Base-by-base conservation (phyloP, 2,888 invertebrate genomes). In the Chaetogeoica ovagalla region DNA sequence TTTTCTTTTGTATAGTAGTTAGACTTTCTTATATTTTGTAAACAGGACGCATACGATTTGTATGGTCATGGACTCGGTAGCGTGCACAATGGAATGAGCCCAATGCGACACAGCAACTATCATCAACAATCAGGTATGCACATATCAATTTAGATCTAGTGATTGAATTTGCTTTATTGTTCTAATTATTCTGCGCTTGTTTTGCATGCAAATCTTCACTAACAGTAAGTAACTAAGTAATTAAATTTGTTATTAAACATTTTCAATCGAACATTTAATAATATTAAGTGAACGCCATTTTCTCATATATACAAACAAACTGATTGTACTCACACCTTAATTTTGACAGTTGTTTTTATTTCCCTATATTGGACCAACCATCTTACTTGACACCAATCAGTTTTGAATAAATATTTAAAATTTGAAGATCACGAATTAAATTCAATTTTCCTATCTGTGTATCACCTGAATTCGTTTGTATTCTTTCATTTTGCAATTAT, bases 61-160 rank as follows among this genome's bases (percentile, higher is more conserved):
- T 79, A 79, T 71, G 71, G 79, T 71, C 79, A 79, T 65, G 79
- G 79, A 71, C 79, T 79, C 55, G 79, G 79, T 79, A 79, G 79
- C 15, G 62, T 79, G 23, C 79, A 79, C 55, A 79, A 79, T 57
- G 79, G 71, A 79, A 70, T 79, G 60, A 37, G 71, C 43, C 39
- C 79, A 39, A 71, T 71, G 55, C n/a, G 79, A 65, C 79, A 71
- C 55, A 79, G 43, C 71, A 79, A 79, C 23, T 79, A 79, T n/a
- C 79, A 70, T 15, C 79, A 79, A 79, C 79, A 79, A 30, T 79
- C 79, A 79, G 79, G 79, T 79, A 79, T 30, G 48, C 9, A 75
- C 8, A 23, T 75, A 11, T 76, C 68, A 48, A 48, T 48, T 43
- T 30, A 76, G 57, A 68, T 43, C 48, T 76, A 75, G 57, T 66